Percentiles rank a stretch among this genome's conserved stretches.
Conservation (phyloP, 2,113 vertebrate species). For the Lasiurus borealis region DNA sequence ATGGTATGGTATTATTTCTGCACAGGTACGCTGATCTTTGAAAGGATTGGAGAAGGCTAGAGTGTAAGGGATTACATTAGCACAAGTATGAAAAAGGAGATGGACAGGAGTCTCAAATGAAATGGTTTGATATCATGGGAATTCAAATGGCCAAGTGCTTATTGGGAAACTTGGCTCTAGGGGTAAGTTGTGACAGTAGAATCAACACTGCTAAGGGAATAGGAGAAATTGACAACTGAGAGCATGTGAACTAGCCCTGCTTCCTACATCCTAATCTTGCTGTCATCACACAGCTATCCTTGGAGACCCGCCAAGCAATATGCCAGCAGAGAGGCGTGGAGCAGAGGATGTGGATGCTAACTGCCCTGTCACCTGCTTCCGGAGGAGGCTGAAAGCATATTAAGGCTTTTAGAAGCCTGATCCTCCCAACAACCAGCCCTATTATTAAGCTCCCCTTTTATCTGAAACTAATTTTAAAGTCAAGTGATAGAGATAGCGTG, state of each 20-base stretch:
- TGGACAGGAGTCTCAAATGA: neutral
- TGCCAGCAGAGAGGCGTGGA: constrained; percentile 50
- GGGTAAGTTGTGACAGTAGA: neutral
- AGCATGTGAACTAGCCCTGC: neutral
- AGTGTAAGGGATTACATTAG: neutral
- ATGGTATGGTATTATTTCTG: neutral
- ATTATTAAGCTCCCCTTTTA: constrained; percentile 59
- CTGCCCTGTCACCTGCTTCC: constrained; percentile 69
- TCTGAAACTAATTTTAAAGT: constrained; percentile 46
- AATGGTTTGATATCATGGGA: neutral
- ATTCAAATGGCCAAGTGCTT: neutral
- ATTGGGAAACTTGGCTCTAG: neutral
- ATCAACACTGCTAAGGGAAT: neutral
- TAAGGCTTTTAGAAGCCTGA: constrained; percentile 35
- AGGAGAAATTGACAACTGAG: neutral
- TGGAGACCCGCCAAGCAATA: constrained; percentile 55
- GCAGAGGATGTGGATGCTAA: constrained; percentile 54
- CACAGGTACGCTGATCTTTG: neutral
- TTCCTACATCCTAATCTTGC: constrained; percentile 57
- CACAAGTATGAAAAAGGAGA: neutral
- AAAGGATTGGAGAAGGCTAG: neutral
- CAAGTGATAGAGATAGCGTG: neutral
- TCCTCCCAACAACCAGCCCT: constrained; percentile 17
- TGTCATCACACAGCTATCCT: constrained; percentile 55
- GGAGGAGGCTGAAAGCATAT: constrained; percentile 20